Percentiles rank a stretch among this genome's conserved stretches.
Conservation (phyloP, 2,888 invertebrate species). For the Pristionchus entomophagus region DNA sequence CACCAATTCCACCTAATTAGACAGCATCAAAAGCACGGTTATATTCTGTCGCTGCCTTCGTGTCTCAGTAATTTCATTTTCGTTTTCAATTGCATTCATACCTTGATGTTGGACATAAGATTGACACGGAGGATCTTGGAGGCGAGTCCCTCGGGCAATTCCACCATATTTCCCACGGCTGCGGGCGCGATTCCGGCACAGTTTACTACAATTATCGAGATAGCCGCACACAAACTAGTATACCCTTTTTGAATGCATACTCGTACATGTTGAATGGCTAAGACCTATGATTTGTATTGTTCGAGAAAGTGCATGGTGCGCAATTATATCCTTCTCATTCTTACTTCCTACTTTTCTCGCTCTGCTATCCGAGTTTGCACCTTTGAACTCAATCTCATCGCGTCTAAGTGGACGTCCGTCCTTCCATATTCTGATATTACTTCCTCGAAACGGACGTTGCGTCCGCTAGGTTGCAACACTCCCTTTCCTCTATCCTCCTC, state of each 20-base stretch:
- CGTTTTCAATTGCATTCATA: constrained; percentile 32
- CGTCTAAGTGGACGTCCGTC: not conserved
- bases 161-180: constrained; percentile 68
- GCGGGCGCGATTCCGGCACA: constrained; percentile 74
- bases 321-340: too few species aligned
- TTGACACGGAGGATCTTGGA: constrained; percentile 73
- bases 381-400: not conserved
- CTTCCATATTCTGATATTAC: not conserved
- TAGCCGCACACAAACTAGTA: too few species aligned
- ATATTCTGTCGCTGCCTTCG: too few species aligned
- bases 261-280: too few species aligned
- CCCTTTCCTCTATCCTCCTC: too few species aligned
- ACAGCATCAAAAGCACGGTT: not conserved
- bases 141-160: constrained; percentile 66
- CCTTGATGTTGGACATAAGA: constrained; percentile 68
- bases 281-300: too few species aligned
- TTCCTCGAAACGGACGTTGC: not conserved
- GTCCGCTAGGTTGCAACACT: too few species aligned
- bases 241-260: too few species aligned
- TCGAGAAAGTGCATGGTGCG: too few species aligned
- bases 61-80: not conserved
- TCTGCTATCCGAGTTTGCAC: not conserved
- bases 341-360: not conserved
- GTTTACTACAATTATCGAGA: constrained; percentile 64
- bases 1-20: constrained; percentile 17